Evolutionary conservation across 2,888 invertebrate species (phyloP).

Genomic region (Acronicta psi): DNA sequence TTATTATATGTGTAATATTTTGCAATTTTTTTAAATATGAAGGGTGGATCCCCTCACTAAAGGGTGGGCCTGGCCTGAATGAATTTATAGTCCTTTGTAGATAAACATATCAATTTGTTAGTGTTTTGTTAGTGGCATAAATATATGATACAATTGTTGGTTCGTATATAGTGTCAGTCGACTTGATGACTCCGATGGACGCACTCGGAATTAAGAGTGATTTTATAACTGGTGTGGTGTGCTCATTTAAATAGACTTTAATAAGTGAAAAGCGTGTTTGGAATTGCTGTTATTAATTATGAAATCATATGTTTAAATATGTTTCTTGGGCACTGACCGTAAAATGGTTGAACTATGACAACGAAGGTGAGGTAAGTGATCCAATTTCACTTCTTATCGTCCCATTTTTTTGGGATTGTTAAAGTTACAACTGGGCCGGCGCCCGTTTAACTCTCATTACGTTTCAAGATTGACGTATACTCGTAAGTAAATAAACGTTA

Average conservation of each 20-base stretch:
- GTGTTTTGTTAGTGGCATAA: constrained; percentile 84
- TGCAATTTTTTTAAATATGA: constrained; percentile 85
- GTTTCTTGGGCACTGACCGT: neutral
- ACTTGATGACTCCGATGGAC: constrained; percentile 75
- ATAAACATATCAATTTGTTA: constrained; percentile 89
- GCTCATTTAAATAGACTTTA: constrained; percentile 51
- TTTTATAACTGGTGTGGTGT: constrained; percentile 56
- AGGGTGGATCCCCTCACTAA: constrained; percentile 86
- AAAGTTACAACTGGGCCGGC: constrained; percentile 20
- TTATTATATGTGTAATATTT: constrained; percentile 88
- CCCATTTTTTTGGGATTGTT: constrained; percentile 15
- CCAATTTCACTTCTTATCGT: constrained; percentile 4
- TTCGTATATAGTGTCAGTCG: constrained; percentile 74
- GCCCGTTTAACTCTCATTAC: constrained; percentile 45
- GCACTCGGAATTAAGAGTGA: constrained; percentile 73
- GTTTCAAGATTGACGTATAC: constrained; percentile 52
- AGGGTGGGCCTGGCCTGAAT: constrained; percentile 85
- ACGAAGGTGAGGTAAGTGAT: constrained; percentile 35
- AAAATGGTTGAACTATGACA: neutral
- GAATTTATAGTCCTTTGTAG: constrained; percentile 87
- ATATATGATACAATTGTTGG: constrained; percentile 84
- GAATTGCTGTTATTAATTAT: constrained; percentile 27
- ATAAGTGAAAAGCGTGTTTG: constrained; percentile 51
- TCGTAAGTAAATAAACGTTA: constrained; percentile 62
- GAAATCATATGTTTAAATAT: constrained; percentile 33